Evolutionary conservation across 2,797 vertebrate genomes (phyloP), one percentile per base, ranked within the genome.

Genomic region (Lemur catta): DNA sequence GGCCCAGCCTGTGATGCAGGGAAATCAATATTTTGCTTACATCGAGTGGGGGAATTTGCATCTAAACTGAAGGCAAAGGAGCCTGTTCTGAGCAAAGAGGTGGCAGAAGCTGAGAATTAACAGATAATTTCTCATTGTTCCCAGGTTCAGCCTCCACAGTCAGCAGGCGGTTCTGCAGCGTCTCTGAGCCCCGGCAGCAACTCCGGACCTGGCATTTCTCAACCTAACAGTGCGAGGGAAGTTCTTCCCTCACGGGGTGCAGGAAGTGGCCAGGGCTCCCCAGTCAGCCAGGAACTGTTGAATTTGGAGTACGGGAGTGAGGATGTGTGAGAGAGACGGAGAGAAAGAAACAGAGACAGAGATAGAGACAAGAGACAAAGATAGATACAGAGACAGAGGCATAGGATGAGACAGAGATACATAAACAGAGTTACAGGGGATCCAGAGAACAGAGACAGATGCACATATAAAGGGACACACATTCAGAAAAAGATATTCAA

Each of bases 31-130:
- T 89, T 82, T 96, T 95, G 87, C 84, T 97, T 96, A 97, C 69
- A 96, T 92, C 46, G 86, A 97, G 95, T 95, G 35, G 95, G 93
- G 89, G 97, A 96, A 97, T 98, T 97, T 97, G 89, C 88, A 91
- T 50, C 63, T 95, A 94, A 95, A 95, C 95, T 91, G 95, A 96
- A 98, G 91, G 96, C 82, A 71, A 86, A 96, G 93, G 96, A 93
- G 92, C 82, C 97, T 96, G 81, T 96, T 97, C 1, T 2, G 93
- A 96, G 96, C 95, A 96, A 95, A 97, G 97, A 96, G 94, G 97
- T 95, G 88, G 87, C 28, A 89, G 79, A 91, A 94, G 82, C 61
- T 1, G 41, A 96, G 95, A 84, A 97, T 94, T 91, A 78, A 91
- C 94, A 96, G 95, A 97, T 92, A 93, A 97, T 93, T 94, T 95